A percentile compares a stretch with the other conserved stretches of the same genome.
Conservation (phyloP, 2,113 vertebrate genomes). For the Gasterosteus aculeatus region DNA sequence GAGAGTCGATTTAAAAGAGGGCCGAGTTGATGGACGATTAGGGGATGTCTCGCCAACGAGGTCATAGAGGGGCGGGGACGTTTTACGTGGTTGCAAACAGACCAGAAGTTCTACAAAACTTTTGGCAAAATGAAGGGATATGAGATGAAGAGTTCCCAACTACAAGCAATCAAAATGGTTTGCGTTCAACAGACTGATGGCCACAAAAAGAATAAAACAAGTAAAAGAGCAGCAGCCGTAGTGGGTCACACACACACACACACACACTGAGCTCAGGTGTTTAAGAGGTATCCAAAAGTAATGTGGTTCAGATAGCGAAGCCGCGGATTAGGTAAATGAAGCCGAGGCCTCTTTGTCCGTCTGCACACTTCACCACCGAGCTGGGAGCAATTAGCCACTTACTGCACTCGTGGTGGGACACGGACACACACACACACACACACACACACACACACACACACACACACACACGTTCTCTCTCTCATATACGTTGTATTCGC, state of each 20-base stretch:
- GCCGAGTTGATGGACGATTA: not conserved
- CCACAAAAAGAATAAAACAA: not conserved
- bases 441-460: slow-evolving; percentile 21
- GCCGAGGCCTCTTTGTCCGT: slow-evolving; percentile 35
- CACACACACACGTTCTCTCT: slow-evolving; percentile 52
- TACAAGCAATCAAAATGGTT: not conserved
- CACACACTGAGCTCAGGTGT: slow-evolving; percentile 51
- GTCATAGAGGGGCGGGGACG: not conserved
- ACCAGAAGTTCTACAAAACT: not conserved
- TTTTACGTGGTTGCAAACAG: slow-evolving; percentile 3
- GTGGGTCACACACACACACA: not conserved
- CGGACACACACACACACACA: slow-evolving; percentile 16
- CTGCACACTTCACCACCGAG: slow-evolving; percentile 42
- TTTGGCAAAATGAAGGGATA: not conserved
- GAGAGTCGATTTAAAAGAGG: not conserved
- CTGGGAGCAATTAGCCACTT: slow-evolving; percentile 71
- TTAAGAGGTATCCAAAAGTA: slow-evolving; percentile 27
- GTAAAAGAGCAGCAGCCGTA: not conserved
- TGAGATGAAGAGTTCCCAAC: not conserved
- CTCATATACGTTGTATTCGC: slow-evolving; percentile 47
- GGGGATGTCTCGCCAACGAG: not conserved
- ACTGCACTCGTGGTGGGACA: slow-evolving; percentile 43
- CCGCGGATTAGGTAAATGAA: slow-evolving; percentile 67
- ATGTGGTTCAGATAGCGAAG: slow-evolving; percentile 42
- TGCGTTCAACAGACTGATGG: not conserved